phyloP scores from a whole-genome alignment of 2,113 vertebrate species.

The Bostrychus sinensis region DNA sequence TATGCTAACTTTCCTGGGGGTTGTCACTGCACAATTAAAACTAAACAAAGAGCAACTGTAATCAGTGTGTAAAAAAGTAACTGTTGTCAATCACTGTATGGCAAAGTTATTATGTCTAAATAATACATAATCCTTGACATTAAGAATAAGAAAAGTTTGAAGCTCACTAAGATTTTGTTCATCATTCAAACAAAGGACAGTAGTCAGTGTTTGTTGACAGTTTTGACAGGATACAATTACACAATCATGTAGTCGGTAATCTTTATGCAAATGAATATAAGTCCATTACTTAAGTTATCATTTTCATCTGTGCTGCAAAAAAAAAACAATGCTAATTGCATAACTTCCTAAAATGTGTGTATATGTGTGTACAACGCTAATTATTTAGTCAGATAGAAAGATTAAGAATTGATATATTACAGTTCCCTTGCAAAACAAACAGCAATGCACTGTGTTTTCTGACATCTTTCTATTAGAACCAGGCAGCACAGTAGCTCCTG shows the following conservation, averaged over 20 bases:
- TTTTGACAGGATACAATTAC: conserved; percentile 5
- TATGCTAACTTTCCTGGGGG: conserved; percentile 11
- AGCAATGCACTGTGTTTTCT: too few relatives aligned
- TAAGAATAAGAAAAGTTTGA: background rate
- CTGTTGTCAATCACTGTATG: background rate
- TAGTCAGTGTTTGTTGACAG: background rate
- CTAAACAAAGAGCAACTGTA: conserved; percentile 1
- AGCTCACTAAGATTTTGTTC: background rate
- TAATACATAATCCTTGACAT: background rate
- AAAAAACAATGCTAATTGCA: background rate
- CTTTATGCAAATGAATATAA: conserved; percentile 4
- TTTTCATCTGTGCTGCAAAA: conserved; percentile 3
- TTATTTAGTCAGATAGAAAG: background rate
- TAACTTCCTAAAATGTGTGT: conserved; percentile 1
- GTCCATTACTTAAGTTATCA: conserved; percentile 10
- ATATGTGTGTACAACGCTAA: background rate
- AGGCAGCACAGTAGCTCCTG: too few relatives aligned
- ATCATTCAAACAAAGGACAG: background rate
- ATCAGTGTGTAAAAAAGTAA: background rate
- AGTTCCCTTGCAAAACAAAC: too few relatives aligned
- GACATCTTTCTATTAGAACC: too few relatives aligned
- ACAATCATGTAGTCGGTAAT: conserved; percentile 1
- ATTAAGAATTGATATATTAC: too few relatives aligned
- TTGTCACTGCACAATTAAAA: background rate
- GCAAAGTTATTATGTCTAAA: background rate